These are phyloP conservation scores for Nannospalax galili DNA, from an alignment of 2,113 vertebrate genomes.

Conservation along the genomic window DNA sequence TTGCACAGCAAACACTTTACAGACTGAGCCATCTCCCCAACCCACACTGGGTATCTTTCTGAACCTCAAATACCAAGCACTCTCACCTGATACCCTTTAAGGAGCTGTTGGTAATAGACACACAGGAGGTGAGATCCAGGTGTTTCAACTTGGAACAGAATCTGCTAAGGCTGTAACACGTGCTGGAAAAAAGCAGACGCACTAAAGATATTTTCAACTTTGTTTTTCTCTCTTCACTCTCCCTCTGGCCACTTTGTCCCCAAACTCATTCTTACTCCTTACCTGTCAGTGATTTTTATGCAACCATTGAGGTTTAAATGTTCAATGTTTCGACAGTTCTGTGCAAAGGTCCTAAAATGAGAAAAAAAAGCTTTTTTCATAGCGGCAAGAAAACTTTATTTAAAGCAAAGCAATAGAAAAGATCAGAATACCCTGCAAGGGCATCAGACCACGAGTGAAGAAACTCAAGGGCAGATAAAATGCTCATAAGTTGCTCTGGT, in stretches of 20 bases:
- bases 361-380: slow-evolving; percentile 36
- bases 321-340: slow-evolving; percentile 98
- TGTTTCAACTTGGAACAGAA: slow-evolving; percentile 97
- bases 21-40: neutral
- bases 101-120: slow-evolving; percentile 95
- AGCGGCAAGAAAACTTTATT: too few relatives aligned
- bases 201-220: slow-evolving; percentile 83
- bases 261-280: slow-evolving; percentile 65
- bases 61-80: slow-evolving; percentile 3
- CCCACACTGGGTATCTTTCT: neutral
- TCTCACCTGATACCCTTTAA: slow-evolving; percentile 95
- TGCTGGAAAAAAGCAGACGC: slow-evolving; percentile 87
- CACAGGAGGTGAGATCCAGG: slow-evolving; percentile 96
- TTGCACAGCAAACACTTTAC: too few relatives aligned
- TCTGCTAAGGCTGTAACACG: slow-evolving; percentile 96
- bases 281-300: slow-evolving; percentile 97
- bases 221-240: slow-evolving; percentile 61
- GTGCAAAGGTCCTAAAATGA: slow-evolving; percentile 93
- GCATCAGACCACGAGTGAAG: too few relatives aligned
- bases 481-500: neutral
- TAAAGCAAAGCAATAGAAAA: too few relatives aligned
- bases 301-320: slow-evolving; percentile 96
- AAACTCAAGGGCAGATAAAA: too few relatives aligned
- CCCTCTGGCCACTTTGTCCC: neutral
- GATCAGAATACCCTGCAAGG: too few relatives aligned